Evolutionary conservation across 2,797 vertebrate genomes (phyloP).

Genomic region (Ara ararauna): DNA sequence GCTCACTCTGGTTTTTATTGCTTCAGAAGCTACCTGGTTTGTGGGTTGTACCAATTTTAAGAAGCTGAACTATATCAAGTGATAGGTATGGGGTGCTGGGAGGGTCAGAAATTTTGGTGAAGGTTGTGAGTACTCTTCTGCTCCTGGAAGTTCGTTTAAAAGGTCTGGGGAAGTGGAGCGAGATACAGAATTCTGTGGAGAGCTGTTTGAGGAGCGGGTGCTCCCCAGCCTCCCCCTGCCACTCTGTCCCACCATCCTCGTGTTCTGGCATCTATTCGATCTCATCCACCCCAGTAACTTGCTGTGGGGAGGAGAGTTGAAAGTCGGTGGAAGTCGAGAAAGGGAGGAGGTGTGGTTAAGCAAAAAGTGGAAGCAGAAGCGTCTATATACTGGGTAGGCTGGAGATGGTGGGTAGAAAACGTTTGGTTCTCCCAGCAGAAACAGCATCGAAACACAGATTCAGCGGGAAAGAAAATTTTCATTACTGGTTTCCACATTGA

Average conservation of each 20-base stretch:
- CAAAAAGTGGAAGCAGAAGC: fast-evolving
- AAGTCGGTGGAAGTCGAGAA: no score
- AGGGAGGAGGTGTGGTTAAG: not conserved
- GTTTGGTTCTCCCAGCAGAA: not conserved
- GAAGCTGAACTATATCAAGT: fast-evolving
- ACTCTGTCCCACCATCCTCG: fast-evolving
- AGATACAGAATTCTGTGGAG: fast-evolving
- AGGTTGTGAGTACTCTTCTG: fast-evolving
- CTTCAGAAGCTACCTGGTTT: fast-evolving
- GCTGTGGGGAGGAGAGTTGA: fast-evolving
- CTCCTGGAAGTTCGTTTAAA: fast-evolving
- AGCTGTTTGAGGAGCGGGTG: fast-evolving
- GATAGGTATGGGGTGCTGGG: fast-evolving
- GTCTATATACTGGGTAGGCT: fast-evolving
- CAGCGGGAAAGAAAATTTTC: fast-evolving
- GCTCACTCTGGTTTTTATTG: fast-evolving
- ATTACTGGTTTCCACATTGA: fast-evolving
- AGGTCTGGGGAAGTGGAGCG: fast-evolving
- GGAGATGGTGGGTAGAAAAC: fast-evolving
- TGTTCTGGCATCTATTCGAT: fast-evolving
- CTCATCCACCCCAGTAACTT: fast-evolving
- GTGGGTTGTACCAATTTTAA: fast-evolving
- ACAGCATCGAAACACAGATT: not conserved
- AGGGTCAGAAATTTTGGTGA: fast-evolving
- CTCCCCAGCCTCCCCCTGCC: fast-evolving